Conservation (phyloP, 2,888 invertebrate species). For the Parthenolecanium corni region DNA sequence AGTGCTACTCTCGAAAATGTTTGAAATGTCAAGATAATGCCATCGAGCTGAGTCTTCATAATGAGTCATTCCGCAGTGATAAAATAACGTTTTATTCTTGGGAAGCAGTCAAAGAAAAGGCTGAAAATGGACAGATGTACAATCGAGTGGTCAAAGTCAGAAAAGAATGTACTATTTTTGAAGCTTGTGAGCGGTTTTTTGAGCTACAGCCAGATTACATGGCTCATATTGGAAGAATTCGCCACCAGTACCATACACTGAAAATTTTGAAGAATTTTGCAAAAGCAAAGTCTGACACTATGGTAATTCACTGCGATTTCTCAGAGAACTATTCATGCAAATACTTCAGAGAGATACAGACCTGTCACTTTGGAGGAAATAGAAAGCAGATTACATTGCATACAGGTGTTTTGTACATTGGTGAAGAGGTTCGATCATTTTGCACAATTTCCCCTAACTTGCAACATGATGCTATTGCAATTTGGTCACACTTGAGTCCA, state of each 20-base stretch:
- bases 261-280: background rate
- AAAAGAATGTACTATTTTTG: background rate
- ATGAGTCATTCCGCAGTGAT: background rate
- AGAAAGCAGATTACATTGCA: constrained; percentile 24
- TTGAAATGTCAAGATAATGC: background rate
- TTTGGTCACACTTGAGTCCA: constrained; percentile 38
- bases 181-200: background rate
- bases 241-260: background rate
- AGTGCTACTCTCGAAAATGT: background rate
- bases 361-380: constrained; percentile 20
- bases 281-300: background rate
- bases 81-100: background rate
- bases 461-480: constrained; percentile 37
- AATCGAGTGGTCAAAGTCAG: background rate
- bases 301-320: constrained; percentile 19
- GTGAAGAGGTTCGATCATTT: constrained; percentile 31
- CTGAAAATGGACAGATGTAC: background rate
- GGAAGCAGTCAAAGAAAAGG: background rate
- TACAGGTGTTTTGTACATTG: constrained; percentile 14
- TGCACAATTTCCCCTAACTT: constrained; percentile 36
- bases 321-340: constrained; percentile 18
- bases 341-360: constrained; percentile 14
- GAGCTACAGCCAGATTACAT: background rate
- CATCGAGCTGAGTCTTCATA: background rate
- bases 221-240: background rate